phyloP scores from a whole-genome alignment of 2,113 vertebrate species.

The Rhinolophus sinicus region DNA sequence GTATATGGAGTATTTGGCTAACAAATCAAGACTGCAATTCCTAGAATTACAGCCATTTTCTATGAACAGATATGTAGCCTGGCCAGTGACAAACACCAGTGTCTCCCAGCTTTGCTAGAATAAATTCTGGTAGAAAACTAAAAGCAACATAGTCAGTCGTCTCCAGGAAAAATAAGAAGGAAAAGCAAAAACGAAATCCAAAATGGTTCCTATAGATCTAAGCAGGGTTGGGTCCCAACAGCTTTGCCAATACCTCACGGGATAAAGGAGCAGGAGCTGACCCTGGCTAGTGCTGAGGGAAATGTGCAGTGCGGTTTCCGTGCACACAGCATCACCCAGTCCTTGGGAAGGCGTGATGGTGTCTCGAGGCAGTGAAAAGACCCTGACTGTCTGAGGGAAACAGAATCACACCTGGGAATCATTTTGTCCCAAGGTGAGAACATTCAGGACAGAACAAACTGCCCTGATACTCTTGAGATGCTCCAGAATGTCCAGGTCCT shows the following conservation, averaged over 20 bases:
- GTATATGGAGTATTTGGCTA: conserved; percentile 57
- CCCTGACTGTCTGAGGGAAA: not conserved
- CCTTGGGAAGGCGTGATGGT: not conserved
- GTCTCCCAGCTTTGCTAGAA: not conserved
- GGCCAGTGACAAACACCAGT: conserved; percentile 54
- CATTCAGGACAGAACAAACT: not conserved
- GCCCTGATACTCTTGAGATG: not conserved
- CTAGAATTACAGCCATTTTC: conserved; percentile 78
- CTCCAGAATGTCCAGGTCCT: not conserved
- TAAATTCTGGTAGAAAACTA: not conserved
- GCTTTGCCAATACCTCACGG: not conserved
- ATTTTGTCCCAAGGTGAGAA: not conserved
- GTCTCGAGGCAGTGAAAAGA: not conserved
- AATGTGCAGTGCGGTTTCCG: not conserved
- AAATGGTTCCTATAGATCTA: not conserved
- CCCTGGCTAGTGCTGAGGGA: not conserved
- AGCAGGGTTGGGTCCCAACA: not conserved
- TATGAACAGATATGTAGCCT: conserved; percentile 38
- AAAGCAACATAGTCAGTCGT: not conserved
- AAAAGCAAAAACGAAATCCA: not conserved
- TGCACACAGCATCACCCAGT: not conserved
- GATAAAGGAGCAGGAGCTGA: not conserved
- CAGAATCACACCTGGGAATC: not conserved
- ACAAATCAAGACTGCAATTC: conserved; percentile 45
- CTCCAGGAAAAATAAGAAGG: not conserved